Conservation (phyloP, 2,797 vertebrate species). For the Crenichthys baileyi region DNA sequence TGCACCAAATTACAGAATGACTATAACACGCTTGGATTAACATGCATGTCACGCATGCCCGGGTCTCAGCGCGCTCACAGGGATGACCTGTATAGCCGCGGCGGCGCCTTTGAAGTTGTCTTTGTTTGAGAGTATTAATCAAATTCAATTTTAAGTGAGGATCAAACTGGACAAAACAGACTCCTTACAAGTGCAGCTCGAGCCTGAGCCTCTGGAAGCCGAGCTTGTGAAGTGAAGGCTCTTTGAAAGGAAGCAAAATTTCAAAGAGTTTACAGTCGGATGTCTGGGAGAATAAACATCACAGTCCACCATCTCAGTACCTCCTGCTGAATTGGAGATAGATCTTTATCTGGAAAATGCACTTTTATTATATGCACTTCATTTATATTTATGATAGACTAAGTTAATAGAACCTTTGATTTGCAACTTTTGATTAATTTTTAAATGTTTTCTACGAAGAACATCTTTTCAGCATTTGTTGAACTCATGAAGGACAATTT, state of each 20-base stretch:
- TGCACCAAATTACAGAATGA: slow-evolving; percentile 48
- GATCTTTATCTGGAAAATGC: slow-evolving; percentile 9
- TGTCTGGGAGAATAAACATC: slow-evolving; percentile 39
- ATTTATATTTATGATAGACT: slow-evolving; percentile 8
- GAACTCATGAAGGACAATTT: background rate
- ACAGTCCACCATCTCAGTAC: slow-evolving; percentile 31
- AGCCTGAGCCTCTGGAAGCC: slow-evolving; percentile 26
- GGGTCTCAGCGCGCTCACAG: slow-evolving; percentile 36
- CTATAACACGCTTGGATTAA: slow-evolving; percentile 55
- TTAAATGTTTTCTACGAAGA: background rate
- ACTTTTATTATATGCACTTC: slow-evolving; percentile 1
- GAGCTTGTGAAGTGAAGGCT: slow-evolving; percentile 21
- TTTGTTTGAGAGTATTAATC: slow-evolving; percentile 58
- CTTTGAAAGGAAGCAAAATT: slow-evolving; percentile 48
- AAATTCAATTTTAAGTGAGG: slow-evolving; percentile 45
- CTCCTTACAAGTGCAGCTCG: slow-evolving; percentile 19
- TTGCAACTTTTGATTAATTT: background rate
- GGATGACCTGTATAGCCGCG: slow-evolving; percentile 45
- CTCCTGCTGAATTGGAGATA: slow-evolving; percentile 13
- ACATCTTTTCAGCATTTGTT: background rate
- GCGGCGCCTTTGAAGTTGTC: slow-evolving; percentile 57
- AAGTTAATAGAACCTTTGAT: background rate
- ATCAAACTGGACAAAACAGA: slow-evolving; percentile 56
- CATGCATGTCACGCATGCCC: slow-evolving; percentile 26
- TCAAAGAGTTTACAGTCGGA: slow-evolving; percentile 54